phyloP scores from a whole-genome alignment of 2,797 vertebrate species.

The Novumbra hubbsi region DNA sequence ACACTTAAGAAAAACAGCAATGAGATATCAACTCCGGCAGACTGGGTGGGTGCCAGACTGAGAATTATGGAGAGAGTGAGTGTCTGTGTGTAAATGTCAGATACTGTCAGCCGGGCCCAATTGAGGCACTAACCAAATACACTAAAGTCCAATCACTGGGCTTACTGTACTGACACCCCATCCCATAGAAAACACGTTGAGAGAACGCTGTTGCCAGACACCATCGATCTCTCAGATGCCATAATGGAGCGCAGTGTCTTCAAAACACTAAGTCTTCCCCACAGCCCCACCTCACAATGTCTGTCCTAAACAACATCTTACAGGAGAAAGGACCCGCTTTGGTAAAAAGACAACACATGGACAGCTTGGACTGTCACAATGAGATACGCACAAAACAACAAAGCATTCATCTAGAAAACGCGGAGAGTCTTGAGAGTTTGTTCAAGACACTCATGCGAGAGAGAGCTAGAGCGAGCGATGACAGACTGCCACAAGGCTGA shows the following conservation, averaged over 20 bases:
- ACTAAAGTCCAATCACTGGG: conserved; percentile 7
- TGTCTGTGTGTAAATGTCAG: background rate
- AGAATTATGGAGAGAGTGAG: background rate
- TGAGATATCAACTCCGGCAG: background rate
- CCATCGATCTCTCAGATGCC: background rate
- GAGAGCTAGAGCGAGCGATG: conserved; percentile 8
- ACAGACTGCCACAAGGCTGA: conserved; percentile 22
- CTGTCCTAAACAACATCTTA: background rate
- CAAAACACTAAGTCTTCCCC: background rate
- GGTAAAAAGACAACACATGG: conserved; percentile 7
- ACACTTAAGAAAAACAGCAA: background rate
- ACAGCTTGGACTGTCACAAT: conserved; percentile 28
- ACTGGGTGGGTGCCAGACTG: background rate
- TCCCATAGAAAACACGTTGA: background rate
- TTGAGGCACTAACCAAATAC: conserved; percentile 4
- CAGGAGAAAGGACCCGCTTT: background rate
- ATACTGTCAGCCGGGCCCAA: conserved; percentile 19
- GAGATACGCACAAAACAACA: conserved; percentile 49
- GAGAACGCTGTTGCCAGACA: background rate
- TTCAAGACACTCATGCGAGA: conserved; percentile 22
- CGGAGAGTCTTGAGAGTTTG: conserved; percentile 10
- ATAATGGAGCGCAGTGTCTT: background rate
- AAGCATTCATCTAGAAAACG: conserved; percentile 38
- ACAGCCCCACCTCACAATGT: background rate
- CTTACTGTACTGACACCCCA: conserved; percentile 4